A percentile compares a stretch with the other conserved stretches of the same genome.
These are phyloP conservation scores for Coregonus ussuriensis DNA, from an alignment of 2,797 vertebrate genomes.

Conservation along the genomic window DNA sequence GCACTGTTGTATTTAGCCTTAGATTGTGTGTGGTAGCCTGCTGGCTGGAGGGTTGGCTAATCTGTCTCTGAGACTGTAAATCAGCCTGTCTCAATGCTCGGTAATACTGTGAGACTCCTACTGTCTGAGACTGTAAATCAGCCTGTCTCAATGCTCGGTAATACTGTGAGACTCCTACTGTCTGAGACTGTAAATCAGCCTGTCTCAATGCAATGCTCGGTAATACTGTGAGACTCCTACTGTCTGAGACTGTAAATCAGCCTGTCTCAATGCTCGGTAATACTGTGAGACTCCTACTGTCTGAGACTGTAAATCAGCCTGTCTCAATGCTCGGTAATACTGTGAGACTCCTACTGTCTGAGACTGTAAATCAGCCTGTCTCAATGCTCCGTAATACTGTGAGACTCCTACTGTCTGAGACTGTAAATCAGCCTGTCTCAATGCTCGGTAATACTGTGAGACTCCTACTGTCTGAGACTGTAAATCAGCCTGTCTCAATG, in stretches of 20 bases:
- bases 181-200: neutral
- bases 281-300: slow-evolving; percentile 61
- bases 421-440: neutral
- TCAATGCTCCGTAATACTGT: slow-evolving; percentile 60
- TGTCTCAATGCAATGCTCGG: slow-evolving; percentile 39
- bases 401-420: neutral
- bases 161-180: neutral
- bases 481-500: too few species aligned
- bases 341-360: neutral
- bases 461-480: slow-evolving; percentile 25
- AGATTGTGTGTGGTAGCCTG: too few species aligned
- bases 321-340: too few species aligned
- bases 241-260: neutral
- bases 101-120: slow-evolving; percentile 73
- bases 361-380: neutral
- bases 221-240: slow-evolving; percentile 62
- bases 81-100: slow-evolving; percentile 26
- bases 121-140: slow-evolving; percentile 29
- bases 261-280: slow-evolving; percentile 40
- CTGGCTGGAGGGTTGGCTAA: too few species aligned
- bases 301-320: too few species aligned
- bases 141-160: too few species aligned
- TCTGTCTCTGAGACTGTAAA: too few species aligned
- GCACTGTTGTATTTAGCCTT: too few species aligned
- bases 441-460: slow-evolving; percentile 65